Base-by-base conservation (phyloP, 1,140 invertebrate species). In the Reticulitermes speratus region DNA sequence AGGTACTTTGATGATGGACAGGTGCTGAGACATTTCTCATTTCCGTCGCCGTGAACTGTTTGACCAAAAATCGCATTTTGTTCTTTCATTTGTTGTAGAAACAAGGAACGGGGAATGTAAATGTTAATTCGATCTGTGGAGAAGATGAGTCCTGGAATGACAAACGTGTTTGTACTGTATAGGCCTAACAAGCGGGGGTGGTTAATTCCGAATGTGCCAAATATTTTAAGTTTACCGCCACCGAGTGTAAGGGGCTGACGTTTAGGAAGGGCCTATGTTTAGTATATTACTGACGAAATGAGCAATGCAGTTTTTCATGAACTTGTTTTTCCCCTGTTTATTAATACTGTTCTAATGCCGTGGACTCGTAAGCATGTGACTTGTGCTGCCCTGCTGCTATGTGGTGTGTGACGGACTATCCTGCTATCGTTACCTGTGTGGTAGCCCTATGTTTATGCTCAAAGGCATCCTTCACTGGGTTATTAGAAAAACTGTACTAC, bases 401-500 rank as follows among this genome's bases (percentile, higher is more conserved):
- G 25, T 16, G 25, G 65, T 30, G 65, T 30, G 65, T 75, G 65
- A 75, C n/a, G 6, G 7, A 65, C 59, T n/a, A 19, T n/a, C 19
- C 21, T 75, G 65, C 65, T 75, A n/a, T 30, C 65, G 65, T 75
- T 75, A 75, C 65, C 65, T 75, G 65, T 75, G n/a, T 75, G 65
- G 65, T 75, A 1, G 45, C 45, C 45, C 45, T 48, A 2, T 75
- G 25, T 75, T 75, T 25, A 30, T 75, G 65, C 65, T 75, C 65
- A 75, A 84, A 84, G 83, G 83, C 83, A 84, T 84, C 32, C 38
- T 25, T 84, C 38, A 84, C 25, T 45, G 48, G 65, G n/a, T 75
- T 75, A 75, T 30, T 30, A 75, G 65, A 75, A 75, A 75, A 84
- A 44, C 44, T 84, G 83, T 84, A 45, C 83, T 84, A 52, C 16